Evolutionary conservation across 2,797 vertebrate genomes (phyloP).

Genomic region (Acanthis flammea): DNA sequence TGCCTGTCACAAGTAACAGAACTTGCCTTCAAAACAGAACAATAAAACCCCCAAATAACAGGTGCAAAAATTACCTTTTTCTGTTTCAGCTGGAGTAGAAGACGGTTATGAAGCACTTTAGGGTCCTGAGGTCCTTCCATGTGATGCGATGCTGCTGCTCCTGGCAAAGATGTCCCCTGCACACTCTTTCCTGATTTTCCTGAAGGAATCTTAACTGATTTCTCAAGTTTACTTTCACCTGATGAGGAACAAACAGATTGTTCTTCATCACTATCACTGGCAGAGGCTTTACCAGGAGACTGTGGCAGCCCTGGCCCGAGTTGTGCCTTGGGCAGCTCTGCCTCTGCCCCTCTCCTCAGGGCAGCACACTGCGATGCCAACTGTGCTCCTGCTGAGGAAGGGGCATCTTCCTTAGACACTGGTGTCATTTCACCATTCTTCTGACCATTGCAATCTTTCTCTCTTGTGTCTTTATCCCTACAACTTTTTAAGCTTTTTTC

Average conservation of each 20-base stretch:
- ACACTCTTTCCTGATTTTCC: not conserved
- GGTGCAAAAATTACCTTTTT: slow-evolving; percentile 82
- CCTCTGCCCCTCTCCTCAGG: not conserved
- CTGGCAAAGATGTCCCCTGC: slow-evolving; percentile 74
- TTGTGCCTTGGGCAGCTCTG: rapidly evolving
- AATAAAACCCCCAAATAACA: not conserved
- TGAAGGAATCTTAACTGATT: not conserved
- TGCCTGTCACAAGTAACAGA: rapidly evolving
- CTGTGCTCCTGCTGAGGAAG: not conserved
- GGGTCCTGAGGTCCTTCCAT: slow-evolving; percentile 32
- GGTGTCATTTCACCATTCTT: not conserved
- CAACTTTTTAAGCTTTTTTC: not conserved
- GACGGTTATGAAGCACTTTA: slow-evolving; percentile 67
- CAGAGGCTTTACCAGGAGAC: not conserved
- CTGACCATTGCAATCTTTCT: not conserved
- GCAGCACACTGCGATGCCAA: rapidly evolving
- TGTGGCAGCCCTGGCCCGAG: not conserved
- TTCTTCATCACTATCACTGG: slow-evolving; percentile 57
- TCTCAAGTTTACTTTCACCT: not conserved
- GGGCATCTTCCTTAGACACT: rapidly evolving
- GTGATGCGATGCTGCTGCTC: slow-evolving; percentile 58
- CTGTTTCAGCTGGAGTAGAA: slow-evolving; percentile 84
- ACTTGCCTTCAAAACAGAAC: not conserved
- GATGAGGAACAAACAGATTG: slow-evolving; percentile 70
- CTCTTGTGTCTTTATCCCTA: not conserved